Percentiles rank a stretch among this genome's conserved stretches.
Evolutionary conservation across 2,113 vertebrate genomes (phyloP).

Genomic region (Turdus rufiventris): DNA sequence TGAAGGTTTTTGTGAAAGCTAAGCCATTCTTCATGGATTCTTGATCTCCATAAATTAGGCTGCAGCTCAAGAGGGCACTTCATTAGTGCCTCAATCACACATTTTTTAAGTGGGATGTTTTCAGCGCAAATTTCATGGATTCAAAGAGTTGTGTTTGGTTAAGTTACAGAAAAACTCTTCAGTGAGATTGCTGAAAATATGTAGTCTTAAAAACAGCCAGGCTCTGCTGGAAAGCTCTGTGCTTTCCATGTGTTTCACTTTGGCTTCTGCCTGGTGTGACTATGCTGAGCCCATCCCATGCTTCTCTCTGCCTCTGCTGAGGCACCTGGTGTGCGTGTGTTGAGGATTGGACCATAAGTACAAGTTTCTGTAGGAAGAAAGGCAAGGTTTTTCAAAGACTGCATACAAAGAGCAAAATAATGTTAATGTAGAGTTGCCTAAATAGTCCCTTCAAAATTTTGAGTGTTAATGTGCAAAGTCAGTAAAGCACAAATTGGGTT

Average conservation of each 20-base stretch:
- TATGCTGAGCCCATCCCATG: fast-evolving
- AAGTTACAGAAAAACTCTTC: neutral
- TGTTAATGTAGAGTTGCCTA: neutral
- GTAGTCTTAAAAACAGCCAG: neutral
- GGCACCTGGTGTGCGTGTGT: fast-evolving
- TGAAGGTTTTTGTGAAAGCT: neutral
- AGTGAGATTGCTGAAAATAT: neutral
- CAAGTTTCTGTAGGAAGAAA: neutral
- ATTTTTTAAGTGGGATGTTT: neutral
- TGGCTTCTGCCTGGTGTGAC: neutral
- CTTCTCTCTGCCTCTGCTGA: neutral
- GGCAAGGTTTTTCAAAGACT: neutral
- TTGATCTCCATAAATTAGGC: neutral
- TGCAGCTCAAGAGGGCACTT: neutral
- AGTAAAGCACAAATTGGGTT: neutral
- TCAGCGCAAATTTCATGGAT: neutral
- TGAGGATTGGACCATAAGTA: neutral
- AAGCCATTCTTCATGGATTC: neutral
- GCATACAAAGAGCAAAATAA: too few species aligned
- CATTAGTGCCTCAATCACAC: neutral
- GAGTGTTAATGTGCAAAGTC: neutral
- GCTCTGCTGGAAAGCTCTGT: neutral
- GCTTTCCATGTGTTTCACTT: neutral
- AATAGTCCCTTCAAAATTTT: neutral
- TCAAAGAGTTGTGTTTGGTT: neutral